Evolutionary conservation across 2,888 invertebrate species (phyloP), one percentile per base, ranked within the genome.

Genomic region (Apamea epomidion): DNA sequence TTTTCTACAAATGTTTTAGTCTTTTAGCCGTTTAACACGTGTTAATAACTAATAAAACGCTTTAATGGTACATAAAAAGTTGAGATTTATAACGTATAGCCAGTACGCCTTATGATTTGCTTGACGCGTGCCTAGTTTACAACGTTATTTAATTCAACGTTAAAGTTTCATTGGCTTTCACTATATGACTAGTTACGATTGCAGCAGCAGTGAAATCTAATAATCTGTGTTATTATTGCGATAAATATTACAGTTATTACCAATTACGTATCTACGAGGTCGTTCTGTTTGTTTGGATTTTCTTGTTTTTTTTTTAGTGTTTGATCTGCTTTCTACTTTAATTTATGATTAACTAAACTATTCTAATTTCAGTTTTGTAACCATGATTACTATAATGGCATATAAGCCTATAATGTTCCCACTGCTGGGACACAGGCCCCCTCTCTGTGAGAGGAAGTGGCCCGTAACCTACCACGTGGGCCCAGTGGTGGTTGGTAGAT

Each of bases 11-110:
- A 95, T 95, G 96, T 95, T 96, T 93, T 94, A 95, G 95, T 95
- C 94, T 96, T 94, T 94, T 92, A 94, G 92, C 91, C 94, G 93
- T 95, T 95, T 93, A 96, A 95, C 96, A 97, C 93, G 96, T 97
- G 96, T 97, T 97, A 97, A 97, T 97, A 96, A 95, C 96, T 95
- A 96, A 97, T 97, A 97, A 97, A 97, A 96, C 92, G 92, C 92
- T 95, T 96, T 97, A 96, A 96, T 96, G 96, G 96, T 95, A 95
- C 96, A 96, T 97, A 96, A 97, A 97, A 97, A 96, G 95, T 95
- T 93, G 93, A 95, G 96, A 97, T 97, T 97, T 96, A 97, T 95
- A 95, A 95, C 95, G 94, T 94, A 95, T 93, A 93, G 92, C 92
- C 95, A 95, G 94, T 89, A 94, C 93, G 93, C 92, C 94, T 94